Percentiles rank a stretch among this genome's conserved stretches.
phyloP scores from a whole-genome alignment of 1,140 invertebrate species.

The Eulimnadia texana region DNA sequence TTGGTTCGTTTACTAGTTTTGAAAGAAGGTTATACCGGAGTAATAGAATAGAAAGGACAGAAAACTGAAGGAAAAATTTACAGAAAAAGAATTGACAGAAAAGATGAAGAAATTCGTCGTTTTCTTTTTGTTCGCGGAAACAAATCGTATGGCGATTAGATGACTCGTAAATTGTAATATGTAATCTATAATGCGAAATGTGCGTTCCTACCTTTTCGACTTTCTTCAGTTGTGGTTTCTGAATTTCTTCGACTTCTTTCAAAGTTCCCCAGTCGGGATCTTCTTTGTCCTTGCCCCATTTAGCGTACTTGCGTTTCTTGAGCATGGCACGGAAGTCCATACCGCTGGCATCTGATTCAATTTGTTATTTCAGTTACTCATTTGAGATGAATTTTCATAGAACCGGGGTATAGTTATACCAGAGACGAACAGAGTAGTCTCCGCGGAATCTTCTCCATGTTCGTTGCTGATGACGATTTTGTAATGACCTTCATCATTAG shows the following conservation, averaged over 20 bases:
- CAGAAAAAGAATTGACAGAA: conserved; percentile 5
- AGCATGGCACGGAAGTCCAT: conserved; percentile 98
- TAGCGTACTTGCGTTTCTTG: conserved; percentile 89
- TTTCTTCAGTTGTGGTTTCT: conserved; percentile 65
- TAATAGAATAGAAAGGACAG: background rate
- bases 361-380: conserved; percentile 9
- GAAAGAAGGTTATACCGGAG: no score
- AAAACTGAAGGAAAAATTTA: background rate
- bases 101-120: background rate
- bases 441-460: conserved; percentile 85
- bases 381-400: conserved; percentile 7
- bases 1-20: no score
- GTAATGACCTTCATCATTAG: conserved; percentile 95
- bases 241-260: conserved; percentile 76
- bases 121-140: background rate
- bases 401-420: conserved; percentile 38
- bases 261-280: conserved; percentile 83
- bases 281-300: conserved; percentile 77
- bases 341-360: conserved; percentile 65
- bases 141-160: background rate
- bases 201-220: conserved; percentile 64
- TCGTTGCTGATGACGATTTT: conserved; percentile 81
- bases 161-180: background rate
- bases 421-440: conserved; percentile 90
- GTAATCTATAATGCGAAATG: background rate